phyloP scores from a whole-genome alignment of 35 echinoderm and acorn worm species.

The Apostichopus parvimensis region DNA sequence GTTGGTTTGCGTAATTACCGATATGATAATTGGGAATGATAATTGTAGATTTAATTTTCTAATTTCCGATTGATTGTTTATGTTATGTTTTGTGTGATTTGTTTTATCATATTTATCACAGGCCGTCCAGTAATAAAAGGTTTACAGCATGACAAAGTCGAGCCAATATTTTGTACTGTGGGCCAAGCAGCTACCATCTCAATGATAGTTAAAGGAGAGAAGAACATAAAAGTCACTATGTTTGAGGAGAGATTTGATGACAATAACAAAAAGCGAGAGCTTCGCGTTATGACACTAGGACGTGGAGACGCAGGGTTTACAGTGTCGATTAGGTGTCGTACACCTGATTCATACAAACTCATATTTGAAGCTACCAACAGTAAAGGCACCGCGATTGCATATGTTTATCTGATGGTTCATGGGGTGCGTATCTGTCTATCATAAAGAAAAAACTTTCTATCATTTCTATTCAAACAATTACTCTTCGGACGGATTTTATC shows the following conservation, averaged over 20 bases:
- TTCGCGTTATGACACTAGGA: background rate
- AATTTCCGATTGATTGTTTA: no score
- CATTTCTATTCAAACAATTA: no score
- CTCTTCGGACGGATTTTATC: no score
- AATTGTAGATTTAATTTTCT: no score
- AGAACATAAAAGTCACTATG: constrained; percentile 9
- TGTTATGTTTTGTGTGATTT: no score
- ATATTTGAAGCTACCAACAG: constrained; percentile 7
- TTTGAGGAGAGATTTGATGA: background rate
- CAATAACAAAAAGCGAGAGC: background rate
- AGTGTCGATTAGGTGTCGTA: background rate
- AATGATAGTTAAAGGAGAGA: background rate
- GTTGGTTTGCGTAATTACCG: no score
- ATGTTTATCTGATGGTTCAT: background rate
- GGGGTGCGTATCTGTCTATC: background rate
- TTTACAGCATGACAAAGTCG: background rate
- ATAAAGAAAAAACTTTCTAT: no score
- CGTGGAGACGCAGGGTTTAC: background rate
- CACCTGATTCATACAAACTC: background rate
- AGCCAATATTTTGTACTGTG: background rate
- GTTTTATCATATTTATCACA: background rate
- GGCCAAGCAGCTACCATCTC: background rate
- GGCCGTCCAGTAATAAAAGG: background rate
- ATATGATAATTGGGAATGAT: no score
- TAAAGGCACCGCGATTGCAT: background rate